Conservation (phyloP, 1,140 invertebrate genomes). For the Brachionus manjavacas region DNA sequence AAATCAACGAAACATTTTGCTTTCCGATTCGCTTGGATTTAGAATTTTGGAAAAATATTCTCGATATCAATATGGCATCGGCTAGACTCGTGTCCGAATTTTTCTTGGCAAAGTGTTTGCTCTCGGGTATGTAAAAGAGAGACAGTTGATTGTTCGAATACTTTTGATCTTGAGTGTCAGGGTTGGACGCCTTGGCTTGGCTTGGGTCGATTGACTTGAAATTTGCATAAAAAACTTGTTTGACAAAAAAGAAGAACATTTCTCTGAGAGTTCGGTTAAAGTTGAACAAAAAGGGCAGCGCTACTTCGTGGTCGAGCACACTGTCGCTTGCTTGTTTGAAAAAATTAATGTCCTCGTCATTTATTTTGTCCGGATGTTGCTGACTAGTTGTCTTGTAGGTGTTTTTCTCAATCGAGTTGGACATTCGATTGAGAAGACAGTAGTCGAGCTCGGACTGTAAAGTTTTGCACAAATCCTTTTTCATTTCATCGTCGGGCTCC, state of each 20-base stretch:
- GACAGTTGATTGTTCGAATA: neutral
- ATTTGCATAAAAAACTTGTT: neutral
- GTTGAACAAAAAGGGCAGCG: constrained; percentile 37
- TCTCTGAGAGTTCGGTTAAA: constrained; percentile 38
- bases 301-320: neutral
- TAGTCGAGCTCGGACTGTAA: constrained; percentile 39
- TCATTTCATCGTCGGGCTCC: constrained; percentile 38
- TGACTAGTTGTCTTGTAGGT: constrained; percentile 33
- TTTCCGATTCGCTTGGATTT: constrained; percentile 22
- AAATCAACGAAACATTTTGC: constrained; percentile 1
- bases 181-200: neutral
- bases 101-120: neutral
- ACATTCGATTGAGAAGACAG: constrained; percentile 18
- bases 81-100: neutral
- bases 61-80: neutral
- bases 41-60: constrained; percentile 38
- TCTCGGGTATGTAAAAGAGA: neutral
- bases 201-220: constrained; percentile 28
- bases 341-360: constrained; percentile 22
- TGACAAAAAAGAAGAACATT: constrained; percentile 12
- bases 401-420: constrained; percentile 20
- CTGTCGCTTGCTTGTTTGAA: constrained; percentile 30
- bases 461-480: constrained; percentile 33
- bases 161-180: neutral
- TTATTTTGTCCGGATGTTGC: constrained; percentile 33